Evolutionary conservation across 2,113 vertebrate genomes (phyloP).

Genomic region (human (Homo sapiens)): GRCh38 chr4:11585001-11585500

Average conservation of each 20-base stretch:
- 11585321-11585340: neutral
- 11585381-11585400: neutral
- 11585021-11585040: neutral
- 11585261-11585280: neutral
- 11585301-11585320: neutral
- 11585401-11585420: neutral
- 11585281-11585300: neutral
- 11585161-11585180: neutral
- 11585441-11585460: neutral
- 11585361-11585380: neutral
- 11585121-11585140: neutral
- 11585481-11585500: neutral
- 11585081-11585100: neutral
- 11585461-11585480: neutral
- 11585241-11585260: neutral
- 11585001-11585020: neutral
- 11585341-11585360: neutral
- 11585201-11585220: neutral
- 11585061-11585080: neutral
- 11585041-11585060: neutral
- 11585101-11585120: accelerated
- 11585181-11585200: neutral
- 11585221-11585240: neutral
- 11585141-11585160: neutral
- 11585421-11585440: neutral